Evolutionary conservation across 2,113 vertebrate genomes (phyloP), one percentile per base, ranked within the genome.

Genomic region (Zingel zingel): DNA sequence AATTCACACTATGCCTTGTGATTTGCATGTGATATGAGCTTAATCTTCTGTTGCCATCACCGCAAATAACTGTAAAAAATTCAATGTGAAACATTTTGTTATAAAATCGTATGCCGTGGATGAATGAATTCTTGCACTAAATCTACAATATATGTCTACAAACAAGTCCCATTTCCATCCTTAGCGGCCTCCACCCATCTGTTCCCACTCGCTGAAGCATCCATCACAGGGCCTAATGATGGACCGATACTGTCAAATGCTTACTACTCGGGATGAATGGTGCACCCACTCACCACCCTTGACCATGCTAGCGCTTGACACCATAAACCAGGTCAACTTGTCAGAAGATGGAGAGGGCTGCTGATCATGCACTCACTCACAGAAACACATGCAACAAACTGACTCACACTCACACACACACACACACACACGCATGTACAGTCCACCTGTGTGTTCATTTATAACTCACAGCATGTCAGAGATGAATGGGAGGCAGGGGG

Each of bases 261-360:
- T 16, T 47, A 45, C 78, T 27, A 18, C 74, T 64, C 66, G 21
- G 82, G 84, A 87, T 87, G 79, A 89, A 92, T 85, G 75, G 74
- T 54, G 76, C 70, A 58, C 83, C 78, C 50, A 50, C 76, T 79
- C 84, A 18, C 84, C 84, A 72, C 74, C 82, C 47, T 79, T 66
- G 84, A 87, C 82, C 81, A 16, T 7, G 82, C 84, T 23, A 50
- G 77, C 13, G 19, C 30, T 91, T 91, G 89, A 92, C 90, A 88
- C 82, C 53, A 61, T 71, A 93, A 92, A 88, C 84, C 85, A 90
- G 90, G 87, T 93, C 90, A 92, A 92, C 79, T 21, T 68, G 39
- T 74, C 62, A 45, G 51, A 89, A 82, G 80, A 89, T 86, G 85
- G 88, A 90, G 78, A 75, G 76, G 43, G 66, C 82, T 69, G 64